Base-by-base conservation (phyloP, 1,140 invertebrate species). In the Calosoma granatense region DNA sequence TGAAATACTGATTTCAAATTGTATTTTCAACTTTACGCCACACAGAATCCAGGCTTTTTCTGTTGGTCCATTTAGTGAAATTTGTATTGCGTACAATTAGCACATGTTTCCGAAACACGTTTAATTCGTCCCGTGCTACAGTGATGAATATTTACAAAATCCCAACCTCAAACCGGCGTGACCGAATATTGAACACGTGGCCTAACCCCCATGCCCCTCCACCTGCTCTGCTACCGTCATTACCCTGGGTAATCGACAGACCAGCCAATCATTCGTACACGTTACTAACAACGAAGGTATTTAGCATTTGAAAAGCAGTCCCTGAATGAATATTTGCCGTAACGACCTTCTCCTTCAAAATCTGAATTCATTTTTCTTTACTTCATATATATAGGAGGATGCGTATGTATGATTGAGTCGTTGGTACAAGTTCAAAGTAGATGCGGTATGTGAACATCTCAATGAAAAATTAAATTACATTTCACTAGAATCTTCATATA, bases 381-480 rank as follows among this genome's bases (percentile, higher is more conserved):
- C 26, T 36, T 9, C 26, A 36, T n/a, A n/a, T 36, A 36, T 36
- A 36, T 9, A 36, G 6, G 6, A 9, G 26, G 26, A 36, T 36
- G 26, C 6, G 26, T 36, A 36, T 36, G 26, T 36, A 36, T 9
- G 26, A 36, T 36, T 36, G 26, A 36, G 26, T n/a, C 6, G 26
- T 9, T 36, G 26, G n/a, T 9, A 36, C n/a, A 36, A 36, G 26
- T 36, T 36, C n/a, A 9, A 36, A n/a, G 26, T 47, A 47, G 4
- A 47, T 47, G 17, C 9, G 17, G 15, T 11, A 47, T 47, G 9
- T 47, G 17, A 36, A 36, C n/a, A 36, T 36, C 17, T 47, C 41
- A 9, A 17, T 47, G 41, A 47, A 47, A 47, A 47, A 47, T 47
- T 9, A 47, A 47, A 47, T 47, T 47, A 47, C 41, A 47, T 6